Conservation (phyloP, 1,140 invertebrate species). For the Gonioctena quinquepunctata region DNA sequence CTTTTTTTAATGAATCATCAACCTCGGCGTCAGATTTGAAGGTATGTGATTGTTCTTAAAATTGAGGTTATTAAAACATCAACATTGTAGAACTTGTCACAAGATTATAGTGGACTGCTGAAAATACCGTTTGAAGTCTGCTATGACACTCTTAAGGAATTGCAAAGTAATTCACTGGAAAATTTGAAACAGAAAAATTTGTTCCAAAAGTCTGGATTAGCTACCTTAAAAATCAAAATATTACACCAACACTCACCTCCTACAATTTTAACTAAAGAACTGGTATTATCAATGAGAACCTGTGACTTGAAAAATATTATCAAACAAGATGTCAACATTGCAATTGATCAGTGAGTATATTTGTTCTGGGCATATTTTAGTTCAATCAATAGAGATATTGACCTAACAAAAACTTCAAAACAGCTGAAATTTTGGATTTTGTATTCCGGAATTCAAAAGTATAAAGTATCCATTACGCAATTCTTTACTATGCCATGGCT, state of each 20-base stretch:
- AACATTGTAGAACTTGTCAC: conserved; percentile 62
- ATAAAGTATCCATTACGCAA: too few species aligned
- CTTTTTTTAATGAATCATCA: conserved; percentile 63
- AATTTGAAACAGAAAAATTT: conserved; percentile 66
- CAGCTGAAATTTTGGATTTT: too few species aligned
- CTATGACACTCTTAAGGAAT: conserved; percentile 59
- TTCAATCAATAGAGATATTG: too few species aligned
- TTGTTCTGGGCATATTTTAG: too few species aligned
- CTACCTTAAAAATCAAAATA: conserved; percentile 65
- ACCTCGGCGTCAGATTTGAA: conserved; percentile 56
- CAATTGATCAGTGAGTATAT: conserved; percentile 54
- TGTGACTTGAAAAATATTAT: conserved; percentile 62
- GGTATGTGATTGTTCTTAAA: conserved; percentile 46
- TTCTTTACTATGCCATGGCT: too few species aligned
- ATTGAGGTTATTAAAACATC: conserved; percentile 20
- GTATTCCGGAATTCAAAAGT: too few species aligned
- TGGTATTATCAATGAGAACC: conserved; percentile 58
- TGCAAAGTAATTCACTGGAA: conserved; percentile 71
- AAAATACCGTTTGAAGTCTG: conserved; percentile 60
- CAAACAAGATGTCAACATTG: conserved; percentile 57
- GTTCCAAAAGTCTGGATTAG: conserved; percentile 67
- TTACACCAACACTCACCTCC: conserved; percentile 54
- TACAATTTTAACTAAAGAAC: conserved; percentile 56
- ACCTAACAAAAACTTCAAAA: too few species aligned
- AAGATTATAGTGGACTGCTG: conserved; percentile 60